Evolutionary conservation across 2,797 vertebrate species (phyloP).

Genomic region (Megalops cyprinoides): DNA sequence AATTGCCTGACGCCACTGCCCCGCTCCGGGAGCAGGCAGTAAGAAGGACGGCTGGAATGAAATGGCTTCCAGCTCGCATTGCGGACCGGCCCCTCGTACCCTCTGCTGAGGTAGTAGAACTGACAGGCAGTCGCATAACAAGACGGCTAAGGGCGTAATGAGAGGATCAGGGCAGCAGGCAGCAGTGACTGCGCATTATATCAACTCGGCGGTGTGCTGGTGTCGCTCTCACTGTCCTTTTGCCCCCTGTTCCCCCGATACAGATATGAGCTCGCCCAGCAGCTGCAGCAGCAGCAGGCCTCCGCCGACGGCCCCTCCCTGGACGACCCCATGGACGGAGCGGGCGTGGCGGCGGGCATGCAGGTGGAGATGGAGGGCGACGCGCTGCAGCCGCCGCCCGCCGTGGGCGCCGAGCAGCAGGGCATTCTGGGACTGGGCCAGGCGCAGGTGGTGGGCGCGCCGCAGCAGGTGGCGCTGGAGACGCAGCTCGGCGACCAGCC

Average conservation of each 20-base stretch:
- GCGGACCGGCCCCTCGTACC: no score
- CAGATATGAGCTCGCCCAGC: slow-evolving; percentile 94
- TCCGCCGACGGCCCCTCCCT: slow-evolving; percentile 62
- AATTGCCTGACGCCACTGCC: no score
- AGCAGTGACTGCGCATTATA: neutral
- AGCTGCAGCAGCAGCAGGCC: slow-evolving; percentile 82
- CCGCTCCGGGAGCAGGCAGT: no score
- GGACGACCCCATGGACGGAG: slow-evolving; percentile 78
- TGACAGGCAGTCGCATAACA: no score
- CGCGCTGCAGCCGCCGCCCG: slow-evolving; percentile 72
- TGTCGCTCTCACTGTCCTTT: neutral
- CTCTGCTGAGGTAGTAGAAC: no score
- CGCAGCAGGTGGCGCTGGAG: slow-evolving; percentile 80
- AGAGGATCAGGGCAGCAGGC: no score
- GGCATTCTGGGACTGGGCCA: slow-evolving; percentile 85
- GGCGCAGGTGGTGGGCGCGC: slow-evolving; percentile 79
- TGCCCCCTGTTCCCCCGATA: slow-evolving; percentile 14
- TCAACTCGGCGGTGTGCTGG: neutral
- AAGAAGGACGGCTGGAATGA: no score
- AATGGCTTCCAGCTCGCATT: no score
- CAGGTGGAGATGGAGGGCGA: slow-evolving; percentile 85
- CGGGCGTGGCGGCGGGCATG: slow-evolving; percentile 78
- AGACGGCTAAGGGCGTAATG: no score
- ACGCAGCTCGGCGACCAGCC: slow-evolving; percentile 78
- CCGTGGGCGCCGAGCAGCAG: slow-evolving; percentile 75